Base-by-base conservation (phyloP, 1,140 invertebrate genomes). In the Heliconius himera region DNA sequence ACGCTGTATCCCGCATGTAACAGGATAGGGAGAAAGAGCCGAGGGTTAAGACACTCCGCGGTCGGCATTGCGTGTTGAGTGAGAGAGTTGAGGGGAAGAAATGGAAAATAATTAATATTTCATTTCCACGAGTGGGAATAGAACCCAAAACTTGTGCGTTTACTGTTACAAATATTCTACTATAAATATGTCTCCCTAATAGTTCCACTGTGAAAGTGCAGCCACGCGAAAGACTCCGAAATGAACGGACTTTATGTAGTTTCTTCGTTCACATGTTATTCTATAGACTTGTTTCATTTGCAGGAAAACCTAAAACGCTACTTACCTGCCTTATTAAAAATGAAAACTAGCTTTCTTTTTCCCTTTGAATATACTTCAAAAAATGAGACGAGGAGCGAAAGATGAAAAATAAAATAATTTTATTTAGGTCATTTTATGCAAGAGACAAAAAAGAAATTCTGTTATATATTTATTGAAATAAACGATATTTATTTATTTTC, bases 161-260 rank as follows among this genome's bases (percentile, higher is more conserved):
- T 46, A 46, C 0, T 13, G 11, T 46, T 1, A 16, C 41, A 16
- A 66, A 70, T 22, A 54, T 77, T 60, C 73, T 20, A 71, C 79
- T 70, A 38, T 72, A 80, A 80, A 80, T 70, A 77, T 72, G 74
- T 77, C 77, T 77, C 72, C 33, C 75, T 74, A 80, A 80, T 74
- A 80, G 79, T 80, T 77, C 75, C 54, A 80, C 70, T 80, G 71
- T 74, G 70, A 74, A 80, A 80, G 71, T 77, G 79, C 71, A 81
- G 22, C 79, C 75, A 46, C 60, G 75, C 56, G 71, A 81, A 74
- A 77, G 72, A 56, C 46, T 74, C 71, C 54, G 46, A 80, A 81
- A 77, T 73, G 72, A 81, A 81, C 76, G 22, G 74, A 77, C 41
- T 3, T 70, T 56, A 76, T 76, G 74, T 80, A 81, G 38, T 77